phyloP scores from a whole-genome alignment of 1,140 invertebrate species.

The Aphaenogaster ashmeadi region DNA sequence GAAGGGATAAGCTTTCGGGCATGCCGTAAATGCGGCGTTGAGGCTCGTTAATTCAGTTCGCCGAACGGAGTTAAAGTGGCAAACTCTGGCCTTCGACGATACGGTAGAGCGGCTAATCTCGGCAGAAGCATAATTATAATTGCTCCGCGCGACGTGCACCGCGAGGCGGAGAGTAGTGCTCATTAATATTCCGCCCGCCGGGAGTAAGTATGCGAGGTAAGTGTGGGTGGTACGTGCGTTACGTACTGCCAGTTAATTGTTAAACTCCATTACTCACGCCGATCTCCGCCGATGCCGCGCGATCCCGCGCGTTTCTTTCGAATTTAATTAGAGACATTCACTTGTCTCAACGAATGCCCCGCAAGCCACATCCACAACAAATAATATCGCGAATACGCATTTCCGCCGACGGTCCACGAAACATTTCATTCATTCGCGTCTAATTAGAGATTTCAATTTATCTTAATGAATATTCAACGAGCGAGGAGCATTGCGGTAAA shows the following conservation, averaged over 20 bases:
- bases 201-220: constrained; percentile 40
- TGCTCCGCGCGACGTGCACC: constrained; percentile 8
- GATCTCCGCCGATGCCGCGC: constrained; percentile 23
- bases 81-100: constrained; percentile 52
- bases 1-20: not conserved
- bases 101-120: constrained; percentile 35
- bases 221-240: constrained; percentile 13
- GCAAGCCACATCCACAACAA: not conserved
- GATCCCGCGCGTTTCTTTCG: not conserved
- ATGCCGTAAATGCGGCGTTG: constrained; percentile 41
- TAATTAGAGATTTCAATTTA: constrained; percentile 32
- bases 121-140: constrained; percentile 50
- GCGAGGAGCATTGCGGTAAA: not conserved
- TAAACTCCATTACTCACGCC: constrained; percentile 13
- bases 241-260: constrained; percentile 43
- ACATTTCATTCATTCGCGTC: constrained; percentile 2
- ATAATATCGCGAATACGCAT: not conserved
- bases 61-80: constrained; percentile 42
- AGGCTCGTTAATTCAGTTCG: constrained; percentile 67
- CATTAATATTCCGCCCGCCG: constrained; percentile 34
- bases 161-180: constrained; percentile 18
- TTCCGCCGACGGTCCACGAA: not conserved
- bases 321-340: constrained; percentile 42
- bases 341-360: not conserved
- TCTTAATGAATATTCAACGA: constrained; percentile 29